These are phyloP conservation scores for Serrognathus titanus DNA, from an alignment of 2,888 invertebrate genomes.

Conservation along the genomic window DNA sequence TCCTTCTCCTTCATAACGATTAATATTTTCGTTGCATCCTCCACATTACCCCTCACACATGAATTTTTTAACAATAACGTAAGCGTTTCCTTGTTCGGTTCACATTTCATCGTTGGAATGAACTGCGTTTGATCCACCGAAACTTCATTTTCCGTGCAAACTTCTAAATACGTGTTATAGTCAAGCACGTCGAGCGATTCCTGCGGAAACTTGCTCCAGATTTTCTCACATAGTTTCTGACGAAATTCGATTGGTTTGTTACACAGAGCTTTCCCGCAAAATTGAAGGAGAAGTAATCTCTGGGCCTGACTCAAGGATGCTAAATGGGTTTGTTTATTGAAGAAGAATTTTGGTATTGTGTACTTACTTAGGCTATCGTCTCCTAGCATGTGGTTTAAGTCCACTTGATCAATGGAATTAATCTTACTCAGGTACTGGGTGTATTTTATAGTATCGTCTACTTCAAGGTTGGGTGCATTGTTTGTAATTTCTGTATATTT, in stretches of 20 bases:
- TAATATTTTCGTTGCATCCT: constrained; percentile 57
- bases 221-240: constrained; percentile 51
- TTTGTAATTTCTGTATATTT: too few relatives aligned
- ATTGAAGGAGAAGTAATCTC: constrained; percentile 52
- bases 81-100: constrained; percentile 55
- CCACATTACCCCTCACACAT: constrained; percentile 57
- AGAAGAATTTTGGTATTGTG: too few relatives aligned
- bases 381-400: too few relatives aligned
- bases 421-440: too few relatives aligned
- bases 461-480: too few relatives aligned
- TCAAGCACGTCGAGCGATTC: constrained; percentile 51
- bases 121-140: constrained; percentile 50
- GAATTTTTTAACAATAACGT: constrained; percentile 56
- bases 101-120: constrained; percentile 50
- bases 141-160: constrained; percentile 58
- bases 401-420: too few relatives aligned
- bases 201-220: constrained; percentile 55
- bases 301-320: constrained; percentile 46
- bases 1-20: constrained; percentile 57
- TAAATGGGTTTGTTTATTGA: constrained; percentile 20
- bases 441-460: too few relatives aligned
- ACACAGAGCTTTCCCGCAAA: constrained; percentile 56
- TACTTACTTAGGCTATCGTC: too few relatives aligned
- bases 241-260: constrained; percentile 51
- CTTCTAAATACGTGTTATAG: constrained; percentile 57